Evolutionary conservation across 2,797 vertebrate genomes (phyloP).

Genomic region (Acanthurus tractus): DNA sequence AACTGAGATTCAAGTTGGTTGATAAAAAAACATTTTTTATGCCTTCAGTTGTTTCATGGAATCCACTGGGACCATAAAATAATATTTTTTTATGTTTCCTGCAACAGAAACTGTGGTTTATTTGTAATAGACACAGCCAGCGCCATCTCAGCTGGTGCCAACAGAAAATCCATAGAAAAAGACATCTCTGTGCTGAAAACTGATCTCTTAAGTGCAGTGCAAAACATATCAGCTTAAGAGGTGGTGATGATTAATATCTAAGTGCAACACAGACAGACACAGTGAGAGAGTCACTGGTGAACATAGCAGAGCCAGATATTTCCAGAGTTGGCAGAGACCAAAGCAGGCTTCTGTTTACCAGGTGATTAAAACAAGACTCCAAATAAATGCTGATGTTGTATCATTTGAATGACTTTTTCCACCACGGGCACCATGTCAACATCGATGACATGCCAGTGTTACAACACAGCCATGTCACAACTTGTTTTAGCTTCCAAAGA

Average conservation of each 20-base stretch:
- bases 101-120: constrained; percentile 2
- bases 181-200: not conserved
- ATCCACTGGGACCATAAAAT: constrained; percentile 16
- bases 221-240: not conserved
- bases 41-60: not conserved
- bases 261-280: not conserved
- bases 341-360: not conserved
- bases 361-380: not conserved
- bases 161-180: constrained; percentile 8
- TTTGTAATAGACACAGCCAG: not conserved
- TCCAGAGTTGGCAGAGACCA: not conserved
- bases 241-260: not conserved
- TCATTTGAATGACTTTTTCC: not conserved
- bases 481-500: not conserved
- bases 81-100: constrained; percentile 22
- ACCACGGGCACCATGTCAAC: not conserved
- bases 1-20: constrained; percentile 7
- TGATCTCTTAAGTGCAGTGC: constrained; percentile 7
- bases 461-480: not conserved
- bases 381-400: not conserved
- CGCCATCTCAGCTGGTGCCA: constrained; percentile 5
- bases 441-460: not conserved
- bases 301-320: not conserved
- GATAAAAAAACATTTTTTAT: constrained; percentile 11
- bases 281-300: not conserved